Evolutionary conservation across 2,888 invertebrate genomes (phyloP).

Genomic region (Acleris laterana): DNA sequence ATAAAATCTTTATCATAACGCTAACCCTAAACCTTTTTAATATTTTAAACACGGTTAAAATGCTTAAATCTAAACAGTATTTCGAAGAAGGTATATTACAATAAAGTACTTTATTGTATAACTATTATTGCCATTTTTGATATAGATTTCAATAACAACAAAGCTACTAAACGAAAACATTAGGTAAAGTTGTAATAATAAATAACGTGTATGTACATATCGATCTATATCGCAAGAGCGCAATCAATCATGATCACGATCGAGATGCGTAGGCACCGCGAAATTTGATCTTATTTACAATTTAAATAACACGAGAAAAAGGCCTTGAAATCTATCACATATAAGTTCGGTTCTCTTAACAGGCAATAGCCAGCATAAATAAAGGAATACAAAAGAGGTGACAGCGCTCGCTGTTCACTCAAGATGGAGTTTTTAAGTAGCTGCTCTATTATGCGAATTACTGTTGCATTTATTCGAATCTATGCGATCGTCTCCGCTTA

Average conservation of each 20-base stretch:
- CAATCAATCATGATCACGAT: slow-evolving; percentile 63
- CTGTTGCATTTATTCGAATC: slow-evolving; percentile 74
- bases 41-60: slow-evolving; percentile 62
- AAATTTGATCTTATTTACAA: slow-evolving; percentile 78
- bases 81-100: slow-evolving; percentile 70
- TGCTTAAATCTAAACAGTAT: slow-evolving; percentile 62
- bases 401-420: slow-evolving; percentile 66
- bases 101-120: slow-evolving; percentile 72
- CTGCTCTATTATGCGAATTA: slow-evolving; percentile 71
- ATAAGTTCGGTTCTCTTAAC: slow-evolving; percentile 67
- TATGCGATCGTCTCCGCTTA: slow-evolving; percentile 74
- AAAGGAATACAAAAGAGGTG: slow-evolving; percentile 59
- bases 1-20: slow-evolving; percentile 60
- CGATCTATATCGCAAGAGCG: slow-evolving; percentile 44
- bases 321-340: slow-evolving; percentile 79
- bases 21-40: slow-evolving; percentile 70
- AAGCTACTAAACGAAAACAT: slow-evolving; percentile 51
- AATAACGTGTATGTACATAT: slow-evolving; percentile 45
- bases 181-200: slow-evolving; percentile 61
- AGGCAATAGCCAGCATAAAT: slow-evolving; percentile 79
- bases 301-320: slow-evolving; percentile 69
- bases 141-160: slow-evolving; percentile 56
- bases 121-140: slow-evolving; percentile 80
- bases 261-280: slow-evolving; percentile 60
- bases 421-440: slow-evolving; percentile 68